Base-by-base conservation (phyloP, 1,140 invertebrate genomes). In the Temnothorax longispinosus region DNA sequence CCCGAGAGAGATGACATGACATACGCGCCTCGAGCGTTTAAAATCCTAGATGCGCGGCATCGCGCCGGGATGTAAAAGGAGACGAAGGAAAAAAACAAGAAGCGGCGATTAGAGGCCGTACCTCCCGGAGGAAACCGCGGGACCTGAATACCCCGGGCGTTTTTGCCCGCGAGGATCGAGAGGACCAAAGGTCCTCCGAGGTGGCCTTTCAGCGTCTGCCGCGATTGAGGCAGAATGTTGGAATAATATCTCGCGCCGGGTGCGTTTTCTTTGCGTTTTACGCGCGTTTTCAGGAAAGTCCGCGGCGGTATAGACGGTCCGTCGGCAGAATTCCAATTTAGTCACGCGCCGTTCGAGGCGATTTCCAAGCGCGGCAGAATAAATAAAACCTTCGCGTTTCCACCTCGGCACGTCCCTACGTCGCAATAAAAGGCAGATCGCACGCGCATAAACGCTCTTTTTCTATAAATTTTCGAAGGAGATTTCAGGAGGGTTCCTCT, bases 271-370 rank as follows among this genome's bases (percentile, higher is more conserved):
- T 13, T 13, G 11, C 47, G 58, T 32, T 62, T 52, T 21, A 38
- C n/a, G 56, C 74, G 41, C 15, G 21, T 21, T 21, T n/a, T 21
- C n/a, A 32, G 38, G 32, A 58, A 58, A 81, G 54, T 27, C 32
- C 64, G n/a, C 7, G 7, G 7, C 47, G 58, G 41, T 44, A n/a
- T 3, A n/a, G 50, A 58, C 18, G 50, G 13, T 10, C 21, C 38
- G 62, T 52, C 64, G 65, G 67, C 41, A 58, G 78, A 81, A 81
- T 81, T 81, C 52, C 78, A 81, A 65, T 71, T 81, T 71, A 18
- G 52, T 81, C 35, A 67, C 18, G 78, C 77, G 10, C 13, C 50
- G 38, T 44, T 13, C 21, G 64, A 1, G 15, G 27, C 21, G 52
- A 47, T 21, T 64, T 65, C 35, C n/a, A 54, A 52, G 44, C 76